Percentiles rank a stretch among this genome's conserved stretches.
Evolutionary conservation across 2,113 vertebrate genomes (phyloP).

Genomic region (Epinephelus moara): DNA sequence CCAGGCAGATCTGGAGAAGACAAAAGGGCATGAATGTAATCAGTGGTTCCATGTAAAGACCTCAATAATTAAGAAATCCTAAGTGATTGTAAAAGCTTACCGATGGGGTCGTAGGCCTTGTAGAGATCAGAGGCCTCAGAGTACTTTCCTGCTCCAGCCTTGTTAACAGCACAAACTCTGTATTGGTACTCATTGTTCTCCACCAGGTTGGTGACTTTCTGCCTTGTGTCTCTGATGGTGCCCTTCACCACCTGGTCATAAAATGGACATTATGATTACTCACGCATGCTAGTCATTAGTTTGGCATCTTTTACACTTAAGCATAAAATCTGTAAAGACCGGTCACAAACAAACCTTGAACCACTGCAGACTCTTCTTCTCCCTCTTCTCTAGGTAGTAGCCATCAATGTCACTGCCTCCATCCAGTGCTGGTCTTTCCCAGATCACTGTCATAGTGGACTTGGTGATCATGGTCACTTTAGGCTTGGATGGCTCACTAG

Average conservation of each 20-base stretch:
- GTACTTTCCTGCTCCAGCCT: conserved; percentile 94
- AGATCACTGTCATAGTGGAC: conserved; percentile 95
- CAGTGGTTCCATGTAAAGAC: not conserved
- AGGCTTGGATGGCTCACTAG: conserved; percentile 93
- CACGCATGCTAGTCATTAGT: not conserved
- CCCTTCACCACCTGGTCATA: conserved; percentile 89
- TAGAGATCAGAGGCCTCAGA: conserved; percentile 95
- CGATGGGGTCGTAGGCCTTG: conserved; percentile 94
- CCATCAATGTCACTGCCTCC: conserved; percentile 96
- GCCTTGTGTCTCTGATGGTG: conserved; percentile 95
- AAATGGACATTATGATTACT: not conserved
- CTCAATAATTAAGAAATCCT: not conserved
- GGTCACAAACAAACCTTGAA: conserved; percentile 85
- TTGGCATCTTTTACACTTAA: not conserved
- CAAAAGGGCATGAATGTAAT: conserved; percentile 45
- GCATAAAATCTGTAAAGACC: not conserved
- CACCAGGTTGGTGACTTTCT: conserved; percentile 92
- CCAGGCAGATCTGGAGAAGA: conserved; percentile 91
- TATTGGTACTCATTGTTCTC: conserved; percentile 95
- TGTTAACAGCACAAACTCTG: conserved; percentile 94
- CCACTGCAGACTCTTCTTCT: conserved; percentile 98
- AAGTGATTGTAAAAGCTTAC: conserved; percentile 79
- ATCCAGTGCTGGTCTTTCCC: conserved; percentile 92
- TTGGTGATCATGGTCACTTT: conserved; percentile 94
- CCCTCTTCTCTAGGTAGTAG: conserved; percentile 96